Conservation (phyloP, 2,888 invertebrate genomes). For the Cosmorhoe ocellata region DNA sequence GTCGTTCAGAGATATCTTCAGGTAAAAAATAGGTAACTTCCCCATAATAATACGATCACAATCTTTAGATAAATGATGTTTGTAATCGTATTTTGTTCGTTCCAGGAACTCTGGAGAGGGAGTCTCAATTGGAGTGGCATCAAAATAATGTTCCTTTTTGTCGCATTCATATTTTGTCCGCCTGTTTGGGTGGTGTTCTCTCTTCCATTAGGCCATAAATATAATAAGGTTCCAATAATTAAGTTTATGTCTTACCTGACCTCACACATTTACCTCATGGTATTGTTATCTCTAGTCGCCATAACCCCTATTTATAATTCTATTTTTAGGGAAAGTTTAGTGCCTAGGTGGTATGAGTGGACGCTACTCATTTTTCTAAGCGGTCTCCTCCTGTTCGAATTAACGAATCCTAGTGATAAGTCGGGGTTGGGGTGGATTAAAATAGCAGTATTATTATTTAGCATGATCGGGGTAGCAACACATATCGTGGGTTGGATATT, state of each 20-base stretch:
- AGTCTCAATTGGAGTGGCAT: conserved; percentile 97
- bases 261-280: conserved; percentile 98
- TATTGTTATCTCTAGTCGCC: conserved; percentile 94
- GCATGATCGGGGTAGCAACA: conserved; percentile 94
- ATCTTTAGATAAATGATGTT: conserved; percentile 22
- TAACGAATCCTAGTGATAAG: conserved; percentile 98
- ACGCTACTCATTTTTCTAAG: conserved; percentile 96
- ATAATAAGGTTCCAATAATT: conserved; percentile 99
- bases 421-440: conserved; percentile 98
- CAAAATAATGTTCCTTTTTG: conserved; percentile 96
- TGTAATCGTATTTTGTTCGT: conserved; percentile 22
- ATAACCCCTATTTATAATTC: conserved; percentile 93
- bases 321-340: conserved; percentile 88
- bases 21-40: conserved; percentile 86
- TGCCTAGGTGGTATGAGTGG: conserved; percentile 98
- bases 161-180: conserved; percentile 96
- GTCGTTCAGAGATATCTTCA: conserved; percentile 98
- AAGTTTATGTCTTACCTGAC: conserved; percentile 99
- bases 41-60: conserved; percentile 36
- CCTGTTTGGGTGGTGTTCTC: conserved; percentile 98
- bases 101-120: conserved; percentile 98
- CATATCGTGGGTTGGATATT: conserved; percentile 92
- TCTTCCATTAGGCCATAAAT: conserved; percentile 96
- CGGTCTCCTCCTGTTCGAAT: conserved; percentile 96
- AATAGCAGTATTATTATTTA: conserved; percentile 91